Percentiles rank a stretch among this genome's conserved stretches.
These are phyloP conservation scores for Sterrhoptilus dennistouni DNA, from an alignment of 2,113 vertebrate species.

Conservation along the genomic window DNA sequence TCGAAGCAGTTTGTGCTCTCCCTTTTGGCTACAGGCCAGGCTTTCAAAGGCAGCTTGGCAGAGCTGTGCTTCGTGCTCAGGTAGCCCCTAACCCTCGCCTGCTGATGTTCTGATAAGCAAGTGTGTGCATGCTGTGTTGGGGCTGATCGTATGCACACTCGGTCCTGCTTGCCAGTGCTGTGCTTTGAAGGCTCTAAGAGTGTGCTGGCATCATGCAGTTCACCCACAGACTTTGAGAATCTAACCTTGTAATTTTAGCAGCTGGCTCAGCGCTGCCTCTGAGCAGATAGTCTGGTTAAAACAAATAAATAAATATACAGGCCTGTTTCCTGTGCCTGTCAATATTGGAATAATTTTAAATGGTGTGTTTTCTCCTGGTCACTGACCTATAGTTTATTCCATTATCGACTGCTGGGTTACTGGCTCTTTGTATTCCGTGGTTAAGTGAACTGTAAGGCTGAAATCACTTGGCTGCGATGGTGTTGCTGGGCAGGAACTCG, in stretches of 20 bases:
- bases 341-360: slow-evolving; percentile 58
- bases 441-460: slow-evolving; percentile 46
- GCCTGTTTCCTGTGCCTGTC: slow-evolving; percentile 15
- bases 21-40: not conserved
- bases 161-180: not conserved
- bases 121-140: not conserved
- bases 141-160: not conserved
- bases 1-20: not conserved
- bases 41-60: slow-evolving; percentile 2
- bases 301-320: slow-evolving; percentile 35
- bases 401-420: slow-evolving; percentile 58
- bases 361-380: slow-evolving; percentile 61
- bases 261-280: not conserved
- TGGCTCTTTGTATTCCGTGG: slow-evolving; percentile 38
- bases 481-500: slow-evolving; percentile 30
- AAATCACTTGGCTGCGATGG: slow-evolving; percentile 16
- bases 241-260: slow-evolving; percentile 41
- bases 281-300: slow-evolving; percentile 13
- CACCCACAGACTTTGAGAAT: not conserved
- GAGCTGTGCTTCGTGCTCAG: not conserved
- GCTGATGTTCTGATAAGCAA: not conserved
- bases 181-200: not conserved
- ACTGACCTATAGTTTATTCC: slow-evolving; percentile 65
- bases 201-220: not conserved
- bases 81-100: not conserved